These are phyloP conservation scores for Anableps anableps DNA, from an alignment of 2,797 vertebrate genomes.

Conservation along the genomic window DNA sequence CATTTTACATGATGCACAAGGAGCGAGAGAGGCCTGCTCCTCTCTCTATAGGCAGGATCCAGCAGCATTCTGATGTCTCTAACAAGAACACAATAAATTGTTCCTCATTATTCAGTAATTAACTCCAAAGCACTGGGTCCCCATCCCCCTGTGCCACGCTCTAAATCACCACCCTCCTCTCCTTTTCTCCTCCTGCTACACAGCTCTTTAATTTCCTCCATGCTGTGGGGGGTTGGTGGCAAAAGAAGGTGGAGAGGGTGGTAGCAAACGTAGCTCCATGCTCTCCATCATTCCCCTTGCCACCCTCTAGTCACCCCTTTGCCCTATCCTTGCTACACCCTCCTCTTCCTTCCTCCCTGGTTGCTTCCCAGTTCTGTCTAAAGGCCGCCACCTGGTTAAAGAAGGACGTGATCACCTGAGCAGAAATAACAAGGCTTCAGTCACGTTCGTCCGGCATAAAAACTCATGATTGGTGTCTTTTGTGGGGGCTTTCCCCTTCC, in stretches of 20 bases:
- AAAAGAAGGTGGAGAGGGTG: conserved; percentile 51
- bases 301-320: conserved; percentile 65
- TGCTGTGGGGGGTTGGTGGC: conserved; percentile 72
- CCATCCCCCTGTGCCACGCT: conserved; percentile 76
- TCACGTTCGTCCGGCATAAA: conserved; percentile 41
- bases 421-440: conserved; percentile 30
- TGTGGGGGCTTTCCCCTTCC: conserved; percentile 59
- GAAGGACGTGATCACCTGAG: conserved; percentile 50
- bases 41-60: conserved; percentile 69
- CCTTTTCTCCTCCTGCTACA: conserved; percentile 74
- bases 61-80: conserved; percentile 84
- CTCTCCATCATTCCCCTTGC: conserved; percentile 80
- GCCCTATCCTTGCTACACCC: conserved; percentile 44
- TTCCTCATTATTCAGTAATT: conserved; percentile 91
- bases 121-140: conserved; percentile 82
- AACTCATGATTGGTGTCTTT: conserved; percentile 27
- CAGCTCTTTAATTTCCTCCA: conserved; percentile 86
- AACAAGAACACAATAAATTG: conserved; percentile 91
- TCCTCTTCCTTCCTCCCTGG: conserved; percentile 33
- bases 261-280: conserved; percentile 69
- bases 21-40: conserved; percentile 42
- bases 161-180: conserved; percentile 81
- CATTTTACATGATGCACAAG: conserved; percentile 60
- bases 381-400: conserved; percentile 61
- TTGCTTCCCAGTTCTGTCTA: conserved; percentile 33